Conservation (phyloP, 2,888 invertebrate species). For the Latrodectus hesperus region DNA sequence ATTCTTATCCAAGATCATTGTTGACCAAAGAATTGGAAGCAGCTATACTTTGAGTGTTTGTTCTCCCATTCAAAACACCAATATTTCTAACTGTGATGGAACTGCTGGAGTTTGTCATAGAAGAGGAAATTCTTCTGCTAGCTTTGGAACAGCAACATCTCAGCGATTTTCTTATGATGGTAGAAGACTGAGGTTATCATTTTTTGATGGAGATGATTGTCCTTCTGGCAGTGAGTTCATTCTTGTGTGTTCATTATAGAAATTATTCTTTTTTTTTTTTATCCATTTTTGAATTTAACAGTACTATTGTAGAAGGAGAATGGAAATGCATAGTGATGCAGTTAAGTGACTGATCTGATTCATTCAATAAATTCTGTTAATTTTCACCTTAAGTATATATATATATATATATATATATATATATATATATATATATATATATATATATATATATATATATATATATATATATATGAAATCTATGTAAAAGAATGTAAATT, state of each 20-base stretch:
- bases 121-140: not conserved
- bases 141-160: conserved; percentile 42
- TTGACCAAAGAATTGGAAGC: not conserved
- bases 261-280: too few species aligned
- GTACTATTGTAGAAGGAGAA: too few species aligned
- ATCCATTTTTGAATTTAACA: too few species aligned
- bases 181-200: conserved; percentile 39
- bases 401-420: too few species aligned
- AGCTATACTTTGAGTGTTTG: conserved; percentile 34
- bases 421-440: too few species aligned
- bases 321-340: too few species aligned
- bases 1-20: not conserved
- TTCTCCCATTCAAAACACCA: conserved; percentile 1
- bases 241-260: not conserved
- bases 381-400: too few species aligned
- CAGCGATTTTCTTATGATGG: conserved; percentile 58
- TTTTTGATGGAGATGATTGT: conserved; percentile 54
- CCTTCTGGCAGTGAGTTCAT: conserved; percentile 54
- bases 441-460: too few species aligned
- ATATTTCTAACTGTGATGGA: conserved; percentile 23
- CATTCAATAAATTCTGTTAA: too few species aligned
- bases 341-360: too few species aligned
- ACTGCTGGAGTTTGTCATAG: conserved; percentile 45
- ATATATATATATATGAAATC: too few species aligned
- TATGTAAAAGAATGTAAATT: too few species aligned